These are phyloP conservation scores for Smittia aterrima DNA, from an alignment of 2,888 invertebrate genomes.

Conservation along the genomic window DNA sequence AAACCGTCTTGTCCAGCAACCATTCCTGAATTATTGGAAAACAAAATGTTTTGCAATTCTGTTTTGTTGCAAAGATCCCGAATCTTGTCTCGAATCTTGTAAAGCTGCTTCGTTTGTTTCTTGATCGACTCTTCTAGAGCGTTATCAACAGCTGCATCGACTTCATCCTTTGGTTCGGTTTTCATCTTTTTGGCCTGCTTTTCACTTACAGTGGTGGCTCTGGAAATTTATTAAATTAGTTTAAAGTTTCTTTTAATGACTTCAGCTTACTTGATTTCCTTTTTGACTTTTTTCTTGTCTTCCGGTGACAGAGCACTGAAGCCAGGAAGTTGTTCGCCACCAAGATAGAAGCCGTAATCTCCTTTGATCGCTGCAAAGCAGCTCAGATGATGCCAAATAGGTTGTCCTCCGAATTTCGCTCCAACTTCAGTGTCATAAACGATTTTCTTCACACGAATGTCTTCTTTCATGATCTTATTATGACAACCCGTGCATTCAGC, in stretches of 20 bases:
- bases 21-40: conserved; percentile 69
- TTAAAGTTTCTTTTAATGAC: no score
- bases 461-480: conserved; percentile 63
- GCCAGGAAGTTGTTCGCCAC: conserved; percentile 74
- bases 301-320: conserved; percentile 66
- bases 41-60: conserved; percentile 59
- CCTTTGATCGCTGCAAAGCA: conserved; percentile 79
- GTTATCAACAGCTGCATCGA: conserved; percentile 56
- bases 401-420: conserved; percentile 76
- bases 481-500: conserved; percentile 82
- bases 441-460: conserved; percentile 76
- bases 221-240: no score
- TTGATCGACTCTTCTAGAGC: conserved; percentile 60
- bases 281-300: conserved; percentile 66
- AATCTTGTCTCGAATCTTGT: conserved; percentile 63
- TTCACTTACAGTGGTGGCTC: conserved; percentile 54
- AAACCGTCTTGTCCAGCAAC: conserved; percentile 65
- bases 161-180: conserved; percentile 59
- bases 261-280: conserved; percentile 63
- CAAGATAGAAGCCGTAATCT: conserved; percentile 70
- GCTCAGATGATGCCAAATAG: conserved; percentile 87
- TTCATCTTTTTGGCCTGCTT: conserved; percentile 69
- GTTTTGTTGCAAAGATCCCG: conserved; percentile 59
- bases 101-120: conserved; percentile 68
- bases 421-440: conserved; percentile 80